A percentile compares a stretch with the other conserved stretches of the same genome.
Conservation (phyloP, 2,797 vertebrate species). For the Sardinella longiceps region DNA sequence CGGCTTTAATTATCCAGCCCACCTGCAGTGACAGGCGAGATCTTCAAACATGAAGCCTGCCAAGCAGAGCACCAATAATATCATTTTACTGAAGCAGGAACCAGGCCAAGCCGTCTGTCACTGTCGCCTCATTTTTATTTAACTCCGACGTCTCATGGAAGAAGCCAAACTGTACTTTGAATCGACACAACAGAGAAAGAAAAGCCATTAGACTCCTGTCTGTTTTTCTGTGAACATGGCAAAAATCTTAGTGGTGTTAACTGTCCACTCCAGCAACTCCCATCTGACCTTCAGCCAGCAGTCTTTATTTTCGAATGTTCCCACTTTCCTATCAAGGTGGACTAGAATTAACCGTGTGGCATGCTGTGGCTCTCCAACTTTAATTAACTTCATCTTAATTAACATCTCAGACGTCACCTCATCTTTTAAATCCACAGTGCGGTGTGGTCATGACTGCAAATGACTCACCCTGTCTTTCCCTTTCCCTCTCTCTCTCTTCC, state of each 20-base stretch:
- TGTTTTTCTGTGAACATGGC: neutral
- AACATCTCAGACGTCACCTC: neutral
- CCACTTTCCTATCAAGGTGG: neutral
- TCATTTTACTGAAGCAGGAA: neutral
- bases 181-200: neutral
- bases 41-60: neutral
- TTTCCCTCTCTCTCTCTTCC: neutral
- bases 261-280: neutral
- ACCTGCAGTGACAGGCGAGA: neutral
- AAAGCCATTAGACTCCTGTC: too few relatives aligned
- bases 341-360: neutral
- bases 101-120: neutral
- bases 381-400: neutral
- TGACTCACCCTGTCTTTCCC: neutral
- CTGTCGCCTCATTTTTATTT: neutral
- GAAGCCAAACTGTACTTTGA: neutral
- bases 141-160: neutral
- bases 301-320: neutral
- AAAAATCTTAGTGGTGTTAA: neutral
- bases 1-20: neutral
- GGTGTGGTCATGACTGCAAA: neutral
- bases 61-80: neutral
- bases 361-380: neutral
- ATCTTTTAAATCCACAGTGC: neutral
- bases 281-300: neutral